Percentiles rank a stretch among this genome's conserved stretches.
These are phyloP conservation scores for Emydoidea blandingii DNA, from an alignment of 2,797 vertebrate species.

Conservation along the genomic window DNA sequence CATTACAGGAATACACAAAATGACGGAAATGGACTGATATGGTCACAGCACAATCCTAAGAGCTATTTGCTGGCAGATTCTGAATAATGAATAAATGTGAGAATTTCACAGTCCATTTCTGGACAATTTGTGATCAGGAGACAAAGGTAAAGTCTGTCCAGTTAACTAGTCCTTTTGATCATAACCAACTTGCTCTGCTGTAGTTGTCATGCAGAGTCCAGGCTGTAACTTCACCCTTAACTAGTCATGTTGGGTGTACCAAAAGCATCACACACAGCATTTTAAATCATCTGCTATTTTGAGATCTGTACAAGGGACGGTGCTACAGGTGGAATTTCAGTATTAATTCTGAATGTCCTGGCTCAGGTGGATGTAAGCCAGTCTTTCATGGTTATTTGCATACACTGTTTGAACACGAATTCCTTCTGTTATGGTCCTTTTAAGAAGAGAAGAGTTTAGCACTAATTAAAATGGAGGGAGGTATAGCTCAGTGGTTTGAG, in stretches of 20 bases:
- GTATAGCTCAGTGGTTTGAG: too few species aligned
- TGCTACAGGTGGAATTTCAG: background rate
- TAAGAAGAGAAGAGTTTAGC: background rate
- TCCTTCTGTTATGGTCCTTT: background rate
- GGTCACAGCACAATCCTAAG: background rate
- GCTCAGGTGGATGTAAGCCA: background rate
- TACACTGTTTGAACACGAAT: background rate
- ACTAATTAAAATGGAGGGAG: background rate
- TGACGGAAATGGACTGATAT: background rate
- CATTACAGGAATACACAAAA: rapidly evolving
- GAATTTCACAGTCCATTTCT: background rate
- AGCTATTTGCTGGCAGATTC: background rate
- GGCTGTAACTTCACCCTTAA: background rate
- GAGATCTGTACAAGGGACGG: background rate
- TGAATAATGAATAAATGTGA: background rate
- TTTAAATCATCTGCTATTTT: background rate
- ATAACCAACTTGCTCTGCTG: background rate
- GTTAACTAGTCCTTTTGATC: background rate
- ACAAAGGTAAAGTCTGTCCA: background rate
- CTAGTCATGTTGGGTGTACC: rapidly evolving
- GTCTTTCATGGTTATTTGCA: background rate
- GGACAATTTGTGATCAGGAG: background rate
- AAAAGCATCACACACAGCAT: background rate
- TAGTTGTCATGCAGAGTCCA: background rate
- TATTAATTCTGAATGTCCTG: background rate